Conservation (phyloP, 2,113 vertebrate genomes). For the Chamaea fasciata region DNA sequence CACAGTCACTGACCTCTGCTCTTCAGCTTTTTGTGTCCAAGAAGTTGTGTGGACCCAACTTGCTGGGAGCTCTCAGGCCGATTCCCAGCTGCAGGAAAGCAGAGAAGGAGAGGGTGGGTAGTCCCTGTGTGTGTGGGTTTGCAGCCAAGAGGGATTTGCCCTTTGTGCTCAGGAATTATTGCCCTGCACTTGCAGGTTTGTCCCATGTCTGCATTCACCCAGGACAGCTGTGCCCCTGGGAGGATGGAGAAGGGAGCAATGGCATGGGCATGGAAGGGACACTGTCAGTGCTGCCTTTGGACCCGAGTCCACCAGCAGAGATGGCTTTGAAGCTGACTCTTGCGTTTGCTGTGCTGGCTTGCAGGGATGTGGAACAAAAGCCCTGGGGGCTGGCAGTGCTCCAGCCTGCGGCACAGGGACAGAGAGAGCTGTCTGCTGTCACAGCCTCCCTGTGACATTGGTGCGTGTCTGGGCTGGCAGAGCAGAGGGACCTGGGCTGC, state of each 20-base stretch:
- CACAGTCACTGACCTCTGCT: not conserved
- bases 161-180: not conserved
- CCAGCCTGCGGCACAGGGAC: not conserved
- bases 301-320: not conserved
- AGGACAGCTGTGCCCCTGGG: not conserved
- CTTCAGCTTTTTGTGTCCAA: not conserved
- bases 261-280: not conserved
- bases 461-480: not conserved
- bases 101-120: rapidly evolving
- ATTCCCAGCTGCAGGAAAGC: not conserved
- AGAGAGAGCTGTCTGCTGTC: not conserved
- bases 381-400: not conserved
- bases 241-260: not conserved
- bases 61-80: not conserved
- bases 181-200: not conserved
- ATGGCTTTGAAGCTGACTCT: not conserved
- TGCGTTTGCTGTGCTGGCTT: not conserved
- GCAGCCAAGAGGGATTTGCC: not conserved
- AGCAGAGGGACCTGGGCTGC: not conserved
- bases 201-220: not conserved
- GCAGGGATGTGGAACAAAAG: not conserved
- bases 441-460: not conserved
- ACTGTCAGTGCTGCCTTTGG: not conserved
- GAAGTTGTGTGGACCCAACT: not conserved
- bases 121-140: not conserved